Evolutionary conservation across 2,797 vertebrate genomes (phyloP).

Genomic region (Hemibagrus guttatus): DNA sequence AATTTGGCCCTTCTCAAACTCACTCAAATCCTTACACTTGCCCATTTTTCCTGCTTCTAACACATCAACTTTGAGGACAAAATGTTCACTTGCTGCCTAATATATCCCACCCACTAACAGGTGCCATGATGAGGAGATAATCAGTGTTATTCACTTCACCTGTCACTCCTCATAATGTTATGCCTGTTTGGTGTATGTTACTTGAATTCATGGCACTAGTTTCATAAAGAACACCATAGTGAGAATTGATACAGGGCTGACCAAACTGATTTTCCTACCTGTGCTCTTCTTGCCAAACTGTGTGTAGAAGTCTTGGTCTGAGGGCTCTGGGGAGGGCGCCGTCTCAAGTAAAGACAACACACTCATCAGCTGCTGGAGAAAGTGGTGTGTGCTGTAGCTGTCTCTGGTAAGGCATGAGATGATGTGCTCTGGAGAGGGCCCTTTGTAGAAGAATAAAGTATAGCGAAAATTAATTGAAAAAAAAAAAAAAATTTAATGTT

Average conservation of each 20-base stretch:
- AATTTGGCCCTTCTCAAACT: too few relatives aligned
- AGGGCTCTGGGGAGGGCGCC: constrained; percentile 88
- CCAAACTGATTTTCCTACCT: constrained; percentile 69
- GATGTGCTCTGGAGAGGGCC: constrained; percentile 83
- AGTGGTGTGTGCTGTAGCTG: constrained; percentile 88
- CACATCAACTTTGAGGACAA: too few relatives aligned
- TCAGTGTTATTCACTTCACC: background rate
- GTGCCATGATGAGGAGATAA: background rate
- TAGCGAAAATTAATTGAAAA: background rate
- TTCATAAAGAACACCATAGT: background rate
- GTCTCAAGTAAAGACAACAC: constrained; percentile 87
- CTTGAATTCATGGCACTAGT: background rate
- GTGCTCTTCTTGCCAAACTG: constrained; percentile 90
- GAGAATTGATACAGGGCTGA: background rate
- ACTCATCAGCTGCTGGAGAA: constrained; percentile 93
- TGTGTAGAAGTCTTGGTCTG: constrained; percentile 94
- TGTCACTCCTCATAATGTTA: too few relatives aligned
- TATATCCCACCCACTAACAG: too few relatives aligned
- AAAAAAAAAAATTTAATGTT: background rate
- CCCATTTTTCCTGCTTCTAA: too few relatives aligned
- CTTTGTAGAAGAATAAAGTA: constrained; percentile 63
- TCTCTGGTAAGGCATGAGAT: constrained; percentile 92
- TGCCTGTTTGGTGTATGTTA: background rate
- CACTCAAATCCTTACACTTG: too few relatives aligned
- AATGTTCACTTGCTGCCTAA: too few relatives aligned